Conservation (phyloP, 2,797 vertebrate genomes). For the Manis pentadactyla region DNA sequence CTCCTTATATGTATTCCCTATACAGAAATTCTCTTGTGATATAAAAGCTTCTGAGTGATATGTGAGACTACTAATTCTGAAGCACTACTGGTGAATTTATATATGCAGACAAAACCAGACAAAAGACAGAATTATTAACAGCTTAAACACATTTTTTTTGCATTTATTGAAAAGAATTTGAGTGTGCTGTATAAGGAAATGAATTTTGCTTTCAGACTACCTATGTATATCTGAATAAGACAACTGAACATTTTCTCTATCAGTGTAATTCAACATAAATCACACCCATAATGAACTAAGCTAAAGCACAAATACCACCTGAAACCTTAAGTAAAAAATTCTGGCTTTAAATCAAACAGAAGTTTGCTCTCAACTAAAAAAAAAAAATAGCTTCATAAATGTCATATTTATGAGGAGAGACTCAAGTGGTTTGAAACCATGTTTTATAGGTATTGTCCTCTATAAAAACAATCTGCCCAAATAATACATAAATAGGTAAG, state of each 20-base stretch:
- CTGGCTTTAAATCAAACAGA: conserved; percentile 22
- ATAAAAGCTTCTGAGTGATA: background rate
- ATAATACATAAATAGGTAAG: background rate
- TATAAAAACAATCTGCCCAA: conserved; percentile 37
- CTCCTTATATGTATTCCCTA: background rate
- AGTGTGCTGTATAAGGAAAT: background rate
- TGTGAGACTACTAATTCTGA: background rate
- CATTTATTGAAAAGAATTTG: conserved; percentile 5
- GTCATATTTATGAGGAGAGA: background rate
- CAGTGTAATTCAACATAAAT: conserved; percentile 4
- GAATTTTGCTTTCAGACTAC: conserved; percentile 9
- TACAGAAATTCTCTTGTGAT: background rate
- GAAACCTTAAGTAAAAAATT: conserved; percentile 22
- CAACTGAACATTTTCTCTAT: background rate
- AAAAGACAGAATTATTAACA: background rate
- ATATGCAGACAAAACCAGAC: background rate
- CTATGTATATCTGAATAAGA: conserved; percentile 6
- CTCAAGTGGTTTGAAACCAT: background rate
- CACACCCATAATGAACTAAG: background rate
- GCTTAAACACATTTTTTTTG: background rate
- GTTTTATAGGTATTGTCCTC: background rate
- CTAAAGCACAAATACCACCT: background rate
- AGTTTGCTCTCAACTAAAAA: background rate
- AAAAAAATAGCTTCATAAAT: background rate
- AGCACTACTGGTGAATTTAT: background rate